phyloP scores from a whole-genome alignment of 2,888 invertebrate species.

The Ichneumoninae sp. region DNA sequence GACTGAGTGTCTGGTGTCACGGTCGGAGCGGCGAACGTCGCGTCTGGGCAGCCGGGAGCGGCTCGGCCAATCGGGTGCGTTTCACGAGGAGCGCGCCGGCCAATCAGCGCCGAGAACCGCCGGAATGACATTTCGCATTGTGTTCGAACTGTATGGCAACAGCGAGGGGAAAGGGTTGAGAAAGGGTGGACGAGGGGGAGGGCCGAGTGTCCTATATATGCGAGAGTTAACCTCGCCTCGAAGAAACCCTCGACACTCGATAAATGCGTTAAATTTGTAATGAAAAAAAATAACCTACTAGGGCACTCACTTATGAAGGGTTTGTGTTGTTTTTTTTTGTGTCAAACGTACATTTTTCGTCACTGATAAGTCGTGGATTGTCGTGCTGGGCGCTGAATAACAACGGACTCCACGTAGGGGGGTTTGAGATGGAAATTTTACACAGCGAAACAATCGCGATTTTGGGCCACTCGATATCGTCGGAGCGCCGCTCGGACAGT shows the following conservation, averaged over 20 bases:
- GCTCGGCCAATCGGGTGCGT: slow-evolving; percentile 64
- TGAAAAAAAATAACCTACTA: neutral
- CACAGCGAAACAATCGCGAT: neutral
- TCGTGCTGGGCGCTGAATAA: neutral
- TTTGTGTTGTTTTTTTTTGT: neutral
- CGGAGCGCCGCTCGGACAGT: neutral
- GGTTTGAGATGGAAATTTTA: neutral
- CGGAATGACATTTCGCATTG: slow-evolving; percentile 60
- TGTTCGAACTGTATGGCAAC: slow-evolving; percentile 49
- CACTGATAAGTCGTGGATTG: neutral
- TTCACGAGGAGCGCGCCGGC: slow-evolving; percentile 19
- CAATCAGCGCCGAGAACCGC: slow-evolving; percentile 58
- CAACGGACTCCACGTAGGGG: neutral
- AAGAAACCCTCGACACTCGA: neutral
- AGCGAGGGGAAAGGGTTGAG: slow-evolving; percentile 13
- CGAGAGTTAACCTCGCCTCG: slow-evolving; percentile 60
- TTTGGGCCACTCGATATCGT: too few species aligned
- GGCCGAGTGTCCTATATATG: slow-evolving; percentile 3
- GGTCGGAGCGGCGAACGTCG: slow-evolving; percentile 56
- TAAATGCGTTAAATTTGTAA: slow-evolving; percentile 9
- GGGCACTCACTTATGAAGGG: neutral
- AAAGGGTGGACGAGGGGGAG: slow-evolving; percentile 1
- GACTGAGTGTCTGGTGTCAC: slow-evolving; percentile 69
- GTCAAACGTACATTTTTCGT: neutral
- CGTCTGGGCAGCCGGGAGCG: slow-evolving; percentile 16